Evolutionary conservation across 2,888 invertebrate genomes (phyloP), one percentile per base, ranked within the genome.

Genomic region (Salpingus planirostris): DNA sequence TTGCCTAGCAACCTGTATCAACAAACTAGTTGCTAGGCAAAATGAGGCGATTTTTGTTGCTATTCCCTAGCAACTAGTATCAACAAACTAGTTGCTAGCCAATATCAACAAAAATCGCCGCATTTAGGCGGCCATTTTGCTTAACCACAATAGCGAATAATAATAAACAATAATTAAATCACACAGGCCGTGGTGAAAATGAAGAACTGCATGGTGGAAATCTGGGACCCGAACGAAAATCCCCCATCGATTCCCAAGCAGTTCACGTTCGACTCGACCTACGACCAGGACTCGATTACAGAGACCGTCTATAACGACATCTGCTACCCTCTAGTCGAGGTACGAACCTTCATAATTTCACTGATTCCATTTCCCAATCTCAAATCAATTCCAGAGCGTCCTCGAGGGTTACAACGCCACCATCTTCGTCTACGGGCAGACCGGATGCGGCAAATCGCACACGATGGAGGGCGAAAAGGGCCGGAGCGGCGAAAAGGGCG

Each of bases 401-500:
- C 70, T 90, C 32, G 90, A 91, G 55, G 91, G 91, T 1, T 91
- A 91, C 68, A 92, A 91, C 67, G 86, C 87, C 11, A 91, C 91
- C 0, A 87, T 92, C 30, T 91, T 92, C 62, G 91, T 91, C 0
- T 92, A 92, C 57, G 91, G 91, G 0, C 91, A 91, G 66, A 91
- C 90, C 1, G 90, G 91, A 0, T 88, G 89, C 58, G 91, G 91
- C 0, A 92, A 91, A 60, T 87, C 88, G 1, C 87, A 82, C 58
- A 85, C 88, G 7, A 92, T 92, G 90, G 87, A 88, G 58, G 90
- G 86, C 11, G 46, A 55, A 15, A 62, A 59, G 42, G 46, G 49
- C 6, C 43, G 44, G n/a, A 43, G 43, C 13, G 69, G 59, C 53
- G 66, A 69, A 37, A 65, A 69, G 29, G 77, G 81, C 0, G 79